phyloP scores from a whole-genome alignment of 2,888 invertebrate species.

The Drosophila stalkeri region DNA sequence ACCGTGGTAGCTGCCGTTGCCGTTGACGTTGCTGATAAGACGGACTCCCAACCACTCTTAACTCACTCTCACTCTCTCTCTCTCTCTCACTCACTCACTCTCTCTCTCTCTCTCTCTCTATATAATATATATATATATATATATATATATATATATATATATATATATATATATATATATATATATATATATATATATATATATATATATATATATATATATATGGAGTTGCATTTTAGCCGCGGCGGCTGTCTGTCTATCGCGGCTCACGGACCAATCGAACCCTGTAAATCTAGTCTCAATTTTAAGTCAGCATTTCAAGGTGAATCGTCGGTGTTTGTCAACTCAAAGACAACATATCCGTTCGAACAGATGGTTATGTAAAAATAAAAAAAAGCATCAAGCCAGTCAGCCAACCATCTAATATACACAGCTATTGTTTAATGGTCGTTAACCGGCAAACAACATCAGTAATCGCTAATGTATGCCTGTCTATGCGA shows the following conservation, averaged over 20 bases:
- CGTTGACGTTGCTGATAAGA: slow-evolving; percentile 45
- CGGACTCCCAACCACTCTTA: slow-evolving; percentile 6
- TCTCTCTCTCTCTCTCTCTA: neutral
- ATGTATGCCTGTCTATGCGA: neutral
- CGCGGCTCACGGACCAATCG: slow-evolving; percentile 40
- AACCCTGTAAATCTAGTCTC: slow-evolving; percentile 28
- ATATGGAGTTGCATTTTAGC: slow-evolving; percentile 9
- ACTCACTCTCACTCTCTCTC: neutral
- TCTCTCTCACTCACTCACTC: neutral
- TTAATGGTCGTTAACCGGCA: slow-evolving; percentile 35
- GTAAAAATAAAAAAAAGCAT: slow-evolving; percentile 48
- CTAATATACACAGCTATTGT: slow-evolving; percentile 45
- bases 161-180: too few species aligned
- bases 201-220: too few species aligned
- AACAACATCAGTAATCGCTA: slow-evolving; percentile 25
- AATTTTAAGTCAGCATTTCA: slow-evolving; percentile 58
- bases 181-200: too few species aligned
- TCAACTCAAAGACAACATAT: slow-evolving; percentile 26
- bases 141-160: too few species aligned
- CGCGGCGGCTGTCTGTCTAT: slow-evolving; percentile 38
- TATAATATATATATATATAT: too few species aligned
- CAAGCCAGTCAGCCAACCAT: slow-evolving; percentile 24
- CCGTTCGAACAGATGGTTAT: slow-evolving; percentile 33
- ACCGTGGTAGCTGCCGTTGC: slow-evolving; percentile 19
- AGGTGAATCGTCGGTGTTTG: slow-evolving; percentile 59